Conservation (phyloP, 1,140 invertebrate species). For the Drosophila lacertosa region DNA sequence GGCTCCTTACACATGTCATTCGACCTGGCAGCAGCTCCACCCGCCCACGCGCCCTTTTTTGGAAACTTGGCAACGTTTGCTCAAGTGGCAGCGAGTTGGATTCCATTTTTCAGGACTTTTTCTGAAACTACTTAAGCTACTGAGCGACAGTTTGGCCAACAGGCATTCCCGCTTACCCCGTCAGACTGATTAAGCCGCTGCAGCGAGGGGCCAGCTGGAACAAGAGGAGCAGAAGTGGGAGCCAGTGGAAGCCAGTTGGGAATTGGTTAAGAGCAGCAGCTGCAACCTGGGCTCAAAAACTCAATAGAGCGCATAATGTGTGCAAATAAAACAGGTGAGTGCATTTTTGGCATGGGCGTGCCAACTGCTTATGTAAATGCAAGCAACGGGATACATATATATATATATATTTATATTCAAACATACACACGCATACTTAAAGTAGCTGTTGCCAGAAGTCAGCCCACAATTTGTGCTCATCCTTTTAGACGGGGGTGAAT, state of each 20-base stretch:
- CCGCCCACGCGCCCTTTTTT: neutral
- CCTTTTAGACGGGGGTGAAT: constrained; percentile 22
- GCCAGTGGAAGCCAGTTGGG: neutral
- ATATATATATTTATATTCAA: neutral
- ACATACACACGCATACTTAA: constrained; percentile 14
- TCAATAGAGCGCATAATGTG: constrained; percentile 78
- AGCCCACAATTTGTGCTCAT: constrained; percentile 2
- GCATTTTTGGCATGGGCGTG: constrained; percentile 26
- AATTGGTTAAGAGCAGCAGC: neutral
- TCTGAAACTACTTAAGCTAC: constrained; percentile 34
- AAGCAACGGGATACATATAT: constrained; percentile 8
- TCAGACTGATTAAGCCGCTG: constrained; percentile 19
- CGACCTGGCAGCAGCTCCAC: constrained; percentile 7
- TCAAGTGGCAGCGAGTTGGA: constrained; percentile 21
- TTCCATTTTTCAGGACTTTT: constrained; percentile 17
- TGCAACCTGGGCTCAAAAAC: constrained; percentile 31
- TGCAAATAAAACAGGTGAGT: constrained; percentile 77
- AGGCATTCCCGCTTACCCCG: constrained; percentile 1
- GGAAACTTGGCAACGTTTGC: constrained; percentile 30
- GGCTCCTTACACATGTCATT: constrained; percentile 1
- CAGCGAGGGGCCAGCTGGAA: too few relatives aligned
- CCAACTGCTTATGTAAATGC: constrained; percentile 49
- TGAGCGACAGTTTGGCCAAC: constrained; percentile 44
- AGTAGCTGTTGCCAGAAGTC: constrained; percentile 23
- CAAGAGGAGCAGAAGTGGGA: too few relatives aligned